phyloP scores from a whole-genome alignment of 2,797 vertebrate species.

The Sphenodon punctatus region DNA sequence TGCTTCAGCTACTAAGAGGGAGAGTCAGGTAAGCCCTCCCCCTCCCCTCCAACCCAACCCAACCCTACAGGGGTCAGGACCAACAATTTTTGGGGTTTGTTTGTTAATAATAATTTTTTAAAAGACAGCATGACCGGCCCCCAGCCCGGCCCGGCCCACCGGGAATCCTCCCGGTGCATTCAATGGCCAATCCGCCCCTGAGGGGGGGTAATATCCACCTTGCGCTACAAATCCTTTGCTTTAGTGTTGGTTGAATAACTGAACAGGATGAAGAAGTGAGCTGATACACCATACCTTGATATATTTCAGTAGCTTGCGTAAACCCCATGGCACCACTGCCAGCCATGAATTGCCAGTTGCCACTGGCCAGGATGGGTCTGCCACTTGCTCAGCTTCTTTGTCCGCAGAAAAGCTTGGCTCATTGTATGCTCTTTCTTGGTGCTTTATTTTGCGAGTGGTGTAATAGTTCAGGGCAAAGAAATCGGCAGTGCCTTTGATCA shows the following conservation, averaged over 20 bases:
- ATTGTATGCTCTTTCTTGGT: conserved; percentile 31
- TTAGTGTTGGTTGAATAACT: background rate
- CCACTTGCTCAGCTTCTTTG: conserved; percentile 63
- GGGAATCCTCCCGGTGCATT: too few relatives aligned
- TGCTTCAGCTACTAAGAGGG: too few relatives aligned
- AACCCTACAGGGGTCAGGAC: too few relatives aligned
- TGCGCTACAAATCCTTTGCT: background rate
- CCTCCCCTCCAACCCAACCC: too few relatives aligned
- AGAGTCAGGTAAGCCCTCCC: too few relatives aligned
- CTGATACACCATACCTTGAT: conserved; percentile 77
- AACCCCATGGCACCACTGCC: conserved; percentile 76
- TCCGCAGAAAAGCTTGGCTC: conserved; percentile 65
- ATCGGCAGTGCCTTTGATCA: conserved; percentile 81
- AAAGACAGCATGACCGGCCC: too few relatives aligned
- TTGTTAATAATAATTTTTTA: too few relatives aligned
- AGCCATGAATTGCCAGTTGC: conserved; percentile 76
- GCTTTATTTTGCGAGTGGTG: conserved; percentile 77
- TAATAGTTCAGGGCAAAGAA: conserved; percentile 89
- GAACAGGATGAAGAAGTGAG: background rate
- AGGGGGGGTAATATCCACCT: background rate
- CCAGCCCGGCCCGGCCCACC: too few relatives aligned
- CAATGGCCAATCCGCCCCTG: too few relatives aligned
- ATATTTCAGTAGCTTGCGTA: conserved; percentile 81
- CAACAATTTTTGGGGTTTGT: too few relatives aligned
- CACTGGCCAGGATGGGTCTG: conserved; percentile 80